phyloP scores from a whole-genome alignment of 2,113 vertebrate genomes.

The Pseudorasbora parva region DNA sequence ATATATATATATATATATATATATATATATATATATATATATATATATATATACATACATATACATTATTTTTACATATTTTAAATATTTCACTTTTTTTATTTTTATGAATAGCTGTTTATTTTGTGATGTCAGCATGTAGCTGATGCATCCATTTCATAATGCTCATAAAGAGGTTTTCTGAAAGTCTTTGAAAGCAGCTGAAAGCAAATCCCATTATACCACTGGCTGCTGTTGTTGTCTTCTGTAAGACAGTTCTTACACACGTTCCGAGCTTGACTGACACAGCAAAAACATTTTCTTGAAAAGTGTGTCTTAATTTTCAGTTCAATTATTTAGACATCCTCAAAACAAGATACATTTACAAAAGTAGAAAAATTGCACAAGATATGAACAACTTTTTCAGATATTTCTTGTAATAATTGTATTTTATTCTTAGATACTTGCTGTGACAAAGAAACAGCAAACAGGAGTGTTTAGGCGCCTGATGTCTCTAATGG shows the following conservation, averaged over 20 bases:
- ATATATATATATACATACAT: too few relatives aligned
- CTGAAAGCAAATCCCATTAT: slow-evolving; percentile 1
- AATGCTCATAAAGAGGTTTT: background rate
- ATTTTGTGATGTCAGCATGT: background rate
- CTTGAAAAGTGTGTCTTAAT: background rate
- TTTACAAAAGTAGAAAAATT: background rate
- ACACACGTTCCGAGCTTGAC: background rate
- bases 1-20: too few relatives aligned
- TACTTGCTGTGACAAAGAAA: background rate
- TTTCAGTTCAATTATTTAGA: background rate
- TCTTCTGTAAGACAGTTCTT: background rate
- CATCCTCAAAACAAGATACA: background rate
- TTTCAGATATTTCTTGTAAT: background rate
- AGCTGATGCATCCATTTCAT: slow-evolving; percentile 12
- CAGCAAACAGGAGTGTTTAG: background rate
- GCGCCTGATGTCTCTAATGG: background rate
- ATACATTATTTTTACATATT: too few relatives aligned
- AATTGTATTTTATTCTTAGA: background rate
- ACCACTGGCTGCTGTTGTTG: background rate
- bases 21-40: too few relatives aligned
- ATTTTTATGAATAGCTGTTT: too few relatives aligned
- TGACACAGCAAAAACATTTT: background rate
- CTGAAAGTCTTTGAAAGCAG: slow-evolving; percentile 12
- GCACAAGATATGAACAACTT: background rate
- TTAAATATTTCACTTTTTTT: too few relatives aligned